These are phyloP conservation scores for Ophthalmotilapia sp. DNA, from an alignment of 2,113 vertebrate species.

Conservation along the genomic window DNA sequence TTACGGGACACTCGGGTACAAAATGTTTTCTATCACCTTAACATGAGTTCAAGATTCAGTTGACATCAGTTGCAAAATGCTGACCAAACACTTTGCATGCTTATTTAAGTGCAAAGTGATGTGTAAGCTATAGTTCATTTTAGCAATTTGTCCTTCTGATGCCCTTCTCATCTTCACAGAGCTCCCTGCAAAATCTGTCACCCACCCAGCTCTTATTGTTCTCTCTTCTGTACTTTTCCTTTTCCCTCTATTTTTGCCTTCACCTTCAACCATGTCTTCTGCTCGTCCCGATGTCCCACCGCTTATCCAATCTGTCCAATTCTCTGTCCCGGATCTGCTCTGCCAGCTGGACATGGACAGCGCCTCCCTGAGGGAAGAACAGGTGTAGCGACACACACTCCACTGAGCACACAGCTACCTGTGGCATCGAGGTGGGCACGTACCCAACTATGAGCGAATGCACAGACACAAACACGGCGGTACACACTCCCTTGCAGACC, in stretches of 20 bases:
- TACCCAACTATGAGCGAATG: constrained; percentile 13
- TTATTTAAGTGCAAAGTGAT: background rate
- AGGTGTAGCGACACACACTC: constrained; percentile 65
- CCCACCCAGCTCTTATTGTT: background rate
- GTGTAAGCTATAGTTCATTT: background rate
- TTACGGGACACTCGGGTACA: background rate
- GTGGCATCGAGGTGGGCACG: constrained; percentile 44
- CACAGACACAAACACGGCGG: background rate
- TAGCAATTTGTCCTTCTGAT: background rate
- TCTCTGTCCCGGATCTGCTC: constrained; percentile 26
- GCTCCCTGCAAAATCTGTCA: background rate
- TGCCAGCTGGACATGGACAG: constrained; percentile 66
- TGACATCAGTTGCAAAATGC: background rate
- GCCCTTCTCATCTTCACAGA: background rate
- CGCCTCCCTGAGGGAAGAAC: constrained; percentile 63
- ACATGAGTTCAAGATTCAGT: background rate
- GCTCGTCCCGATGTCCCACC: constrained; percentile 47
- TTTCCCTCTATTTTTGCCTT: constrained; percentile 40
- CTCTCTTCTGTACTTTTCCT: constrained; percentile 31
- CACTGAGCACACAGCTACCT: constrained; percentile 62
- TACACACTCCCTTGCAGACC: background rate
- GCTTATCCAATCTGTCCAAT: constrained; percentile 65
- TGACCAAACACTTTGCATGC: background rate
- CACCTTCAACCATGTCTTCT: constrained; percentile 58
- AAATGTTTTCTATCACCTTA: background rate